Conservation (phyloP, 2,888 invertebrate species). For the Kuschelorhynchus macadamiae region DNA sequence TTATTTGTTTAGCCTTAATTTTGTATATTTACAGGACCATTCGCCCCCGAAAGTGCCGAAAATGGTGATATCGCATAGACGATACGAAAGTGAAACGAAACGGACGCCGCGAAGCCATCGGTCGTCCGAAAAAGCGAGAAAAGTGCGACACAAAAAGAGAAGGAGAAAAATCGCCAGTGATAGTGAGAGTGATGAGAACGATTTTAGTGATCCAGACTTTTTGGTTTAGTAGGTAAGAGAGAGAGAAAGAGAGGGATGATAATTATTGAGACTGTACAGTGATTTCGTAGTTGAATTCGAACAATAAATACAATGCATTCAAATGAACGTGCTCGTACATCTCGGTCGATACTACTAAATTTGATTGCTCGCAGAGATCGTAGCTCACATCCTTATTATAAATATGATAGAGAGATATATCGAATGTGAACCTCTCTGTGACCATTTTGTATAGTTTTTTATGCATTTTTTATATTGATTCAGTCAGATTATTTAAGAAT, state of each 20-base stretch:
- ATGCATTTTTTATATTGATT: conserved; percentile 54
- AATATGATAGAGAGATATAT: conserved; percentile 59
- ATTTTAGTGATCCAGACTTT: conserved; percentile 75
- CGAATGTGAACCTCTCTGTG: conserved; percentile 59
- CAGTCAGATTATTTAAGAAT: conserved; percentile 25
- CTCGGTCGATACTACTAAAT: conserved; percentile 48
- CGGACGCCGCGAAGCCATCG: conserved; percentile 65
- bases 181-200: conserved; percentile 75
- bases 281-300: conserved; percentile 47
- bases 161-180: conserved; percentile 72
- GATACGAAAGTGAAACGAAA: conserved; percentile 67
- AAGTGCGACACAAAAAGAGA: conserved; percentile 72
- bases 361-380: conserved; percentile 54
- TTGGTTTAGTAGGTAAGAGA: conserved; percentile 63
- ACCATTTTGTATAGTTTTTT: conserved; percentile 61
- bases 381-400: conserved; percentile 58
- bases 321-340: conserved; percentile 13
- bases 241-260: conserved; percentile 38
- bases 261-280: conserved; percentile 63
- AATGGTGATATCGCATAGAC: conserved; percentile 69
- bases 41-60: conserved; percentile 70
- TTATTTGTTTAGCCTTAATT: too few relatives aligned
- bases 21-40: too few relatives aligned
- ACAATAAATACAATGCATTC: conserved; percentile 12
- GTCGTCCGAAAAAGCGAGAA: conserved; percentile 68